Conservation (phyloP, 2,888 invertebrate species). For the Chorisops tibialis region DNA sequence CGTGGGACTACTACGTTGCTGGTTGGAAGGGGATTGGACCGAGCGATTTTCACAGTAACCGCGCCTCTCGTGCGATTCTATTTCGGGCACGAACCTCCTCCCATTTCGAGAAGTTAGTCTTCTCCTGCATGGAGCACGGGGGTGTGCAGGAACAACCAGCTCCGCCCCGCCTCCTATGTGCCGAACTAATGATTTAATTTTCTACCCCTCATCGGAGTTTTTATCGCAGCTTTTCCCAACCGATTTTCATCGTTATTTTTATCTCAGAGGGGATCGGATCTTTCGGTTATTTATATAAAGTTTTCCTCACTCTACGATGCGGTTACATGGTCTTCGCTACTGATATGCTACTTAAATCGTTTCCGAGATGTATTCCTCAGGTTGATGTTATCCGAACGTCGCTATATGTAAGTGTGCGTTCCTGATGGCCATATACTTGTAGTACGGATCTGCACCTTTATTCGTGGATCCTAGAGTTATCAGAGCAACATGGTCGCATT, state of each 20-base stretch:
- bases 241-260: background rate
- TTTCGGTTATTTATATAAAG: background rate
- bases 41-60: constrained; percentile 31
- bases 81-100: constrained; percentile 12
- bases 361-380: background rate
- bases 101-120: background rate
- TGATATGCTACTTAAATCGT: background rate
- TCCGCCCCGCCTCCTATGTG: constrained; percentile 31
- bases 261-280: background rate
- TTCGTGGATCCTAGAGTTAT: too few species aligned
- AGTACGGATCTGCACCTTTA: too few species aligned
- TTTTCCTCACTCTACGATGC: background rate
- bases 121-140: background rate
- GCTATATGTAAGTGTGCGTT: too few species aligned
- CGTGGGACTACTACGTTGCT: background rate
- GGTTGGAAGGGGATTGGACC: constrained; percentile 25
- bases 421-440: too few species aligned
- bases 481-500: too few species aligned
- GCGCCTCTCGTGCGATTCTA: constrained; percentile 24
- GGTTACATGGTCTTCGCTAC: constrained; percentile 9
- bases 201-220: constrained; percentile 39
- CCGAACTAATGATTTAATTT: constrained; percentile 52
- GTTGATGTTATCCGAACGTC: background rate
- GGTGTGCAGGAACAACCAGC: background rate
- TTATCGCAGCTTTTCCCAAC: background rate